Base-by-base conservation (phyloP, 2,797 vertebrate species). In the Morus bassanus region DNA sequence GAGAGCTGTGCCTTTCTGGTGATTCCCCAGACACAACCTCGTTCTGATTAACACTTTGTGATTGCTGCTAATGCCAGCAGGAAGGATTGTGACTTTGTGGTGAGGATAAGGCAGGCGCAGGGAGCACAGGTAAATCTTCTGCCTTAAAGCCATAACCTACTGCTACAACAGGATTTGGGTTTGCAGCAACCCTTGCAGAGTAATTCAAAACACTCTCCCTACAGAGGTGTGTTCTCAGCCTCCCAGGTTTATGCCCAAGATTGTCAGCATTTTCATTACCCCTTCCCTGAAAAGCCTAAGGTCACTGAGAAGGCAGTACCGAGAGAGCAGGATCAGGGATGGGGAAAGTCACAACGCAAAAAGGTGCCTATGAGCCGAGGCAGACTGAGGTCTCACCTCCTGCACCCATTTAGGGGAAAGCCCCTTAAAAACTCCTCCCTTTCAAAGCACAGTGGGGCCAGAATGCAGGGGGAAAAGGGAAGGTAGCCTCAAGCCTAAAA, bases 41-140 rank as follows among this genome's bases (percentile, higher is more conserved):
- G 63, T 57, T 17, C 45, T 0, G 0, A 3, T 2, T 31, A 72
- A 24, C 64, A 37, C 5, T 4, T 3, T 0, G 4, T 2, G 30
- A 37, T 0, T 56, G 74, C 80, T 89, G 61, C 77, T 39, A 57
- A 17, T 4, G 41, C 22, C 65, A 81, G 48, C 79, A 93, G 91
- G 57, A 82, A 35, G 70, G 72, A 43, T 0, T 7, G 22, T 0
- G 11, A 53, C 70, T 64, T 21, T 35, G 60, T 11, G 39, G 21
- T 1, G 61, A 64, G 73, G 45, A 14, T 8, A 64, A 74, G 19
- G 50, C 37, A 82, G 54, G 27, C 31, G 33, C 19, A 48, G 33
- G 43, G 60, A 54, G 8, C 28, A 31, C 10, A 53, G 73, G 24
- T 39, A 61, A 75, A 68, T 67, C n/a, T 75, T 75, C 73, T 85